Evolutionary conservation across 2,797 vertebrate genomes (phyloP).

Genomic region (Micromesistius poutassou): DNA sequence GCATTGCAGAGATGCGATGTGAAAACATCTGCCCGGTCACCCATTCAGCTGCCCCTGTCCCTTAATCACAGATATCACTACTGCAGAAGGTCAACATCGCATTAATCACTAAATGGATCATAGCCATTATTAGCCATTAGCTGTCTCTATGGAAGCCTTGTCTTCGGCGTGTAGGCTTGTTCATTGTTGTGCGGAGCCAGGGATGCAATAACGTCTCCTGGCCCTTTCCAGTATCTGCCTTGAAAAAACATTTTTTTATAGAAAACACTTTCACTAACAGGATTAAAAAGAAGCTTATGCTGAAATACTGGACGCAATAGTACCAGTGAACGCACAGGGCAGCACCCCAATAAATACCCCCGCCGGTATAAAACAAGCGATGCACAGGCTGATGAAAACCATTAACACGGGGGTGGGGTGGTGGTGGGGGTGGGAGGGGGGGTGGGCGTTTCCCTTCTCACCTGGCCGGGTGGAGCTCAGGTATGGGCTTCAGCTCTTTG

Average conservation of each 20-base stretch:
- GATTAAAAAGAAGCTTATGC: background rate
- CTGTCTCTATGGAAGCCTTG: background rate
- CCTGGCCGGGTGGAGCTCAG: constrained; percentile 76
- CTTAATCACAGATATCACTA: background rate
- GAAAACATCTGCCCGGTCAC: background rate
- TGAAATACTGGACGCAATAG: background rate
- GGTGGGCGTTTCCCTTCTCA: constrained; percentile 52
- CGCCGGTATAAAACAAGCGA: background rate
- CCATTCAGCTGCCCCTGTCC: background rate
- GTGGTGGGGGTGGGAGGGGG: too few species aligned
- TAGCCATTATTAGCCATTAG: background rate
- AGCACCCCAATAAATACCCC: background rate
- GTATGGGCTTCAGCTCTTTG: constrained; percentile 66
- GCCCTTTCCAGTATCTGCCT: background rate
- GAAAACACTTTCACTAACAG: constrained; percentile 2
- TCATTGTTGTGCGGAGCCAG: background rate
- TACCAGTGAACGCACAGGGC: background rate
- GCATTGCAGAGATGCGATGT: background rate
- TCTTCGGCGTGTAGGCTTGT: background rate
- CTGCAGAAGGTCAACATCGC: background rate
- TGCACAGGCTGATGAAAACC: background rate
- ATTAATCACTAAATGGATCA: background rate
- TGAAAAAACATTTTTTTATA: background rate
- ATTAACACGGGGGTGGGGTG: background rate
- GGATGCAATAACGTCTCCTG: background rate